Evolutionary conservation across 2,113 vertebrate species (phyloP).

Genomic region (Peromyscus maniculatus): DNA sequence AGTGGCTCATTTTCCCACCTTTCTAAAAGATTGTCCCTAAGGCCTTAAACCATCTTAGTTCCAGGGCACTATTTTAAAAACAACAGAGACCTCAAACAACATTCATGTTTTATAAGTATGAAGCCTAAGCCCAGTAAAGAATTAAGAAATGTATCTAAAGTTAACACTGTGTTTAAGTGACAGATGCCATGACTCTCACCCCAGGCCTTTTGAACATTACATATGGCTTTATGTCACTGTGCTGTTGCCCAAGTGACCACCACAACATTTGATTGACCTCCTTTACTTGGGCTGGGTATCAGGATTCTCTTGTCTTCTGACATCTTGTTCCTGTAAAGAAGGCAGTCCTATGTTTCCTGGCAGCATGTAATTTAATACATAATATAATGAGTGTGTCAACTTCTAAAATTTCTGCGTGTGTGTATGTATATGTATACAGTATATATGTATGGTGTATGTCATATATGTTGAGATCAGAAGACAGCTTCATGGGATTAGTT

Average conservation of each 20-base stretch:
- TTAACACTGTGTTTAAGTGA: constrained; percentile 8
- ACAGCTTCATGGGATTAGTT: neutral
- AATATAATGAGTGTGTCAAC: neutral
- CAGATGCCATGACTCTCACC: neutral
- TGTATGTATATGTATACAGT: no score
- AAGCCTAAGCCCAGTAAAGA: neutral
- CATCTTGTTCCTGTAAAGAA: constrained; percentile 13
- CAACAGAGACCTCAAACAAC: neutral
- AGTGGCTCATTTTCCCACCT: neutral
- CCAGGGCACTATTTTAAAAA: constrained; percentile 8
- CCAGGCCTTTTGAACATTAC: neutral
- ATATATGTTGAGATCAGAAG: neutral
- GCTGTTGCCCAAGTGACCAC: neutral
- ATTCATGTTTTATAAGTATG: constrained; percentile 4
- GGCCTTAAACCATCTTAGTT: neutral
- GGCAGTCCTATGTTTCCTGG: neutral
- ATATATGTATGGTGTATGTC: neutral
- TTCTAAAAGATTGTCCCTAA: neutral
- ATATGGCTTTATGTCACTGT: neutral
- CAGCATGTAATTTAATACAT: constrained; percentile 3
- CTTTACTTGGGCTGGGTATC: neutral
- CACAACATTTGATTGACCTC: no score
- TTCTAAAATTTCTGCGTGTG: neutral
- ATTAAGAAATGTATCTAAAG: neutral
- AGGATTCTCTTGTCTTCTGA: constrained; percentile 27